These are phyloP conservation scores for Parapsyche elsis DNA, from an alignment of 1,140 invertebrate genomes.

Conservation along the genomic window DNA sequence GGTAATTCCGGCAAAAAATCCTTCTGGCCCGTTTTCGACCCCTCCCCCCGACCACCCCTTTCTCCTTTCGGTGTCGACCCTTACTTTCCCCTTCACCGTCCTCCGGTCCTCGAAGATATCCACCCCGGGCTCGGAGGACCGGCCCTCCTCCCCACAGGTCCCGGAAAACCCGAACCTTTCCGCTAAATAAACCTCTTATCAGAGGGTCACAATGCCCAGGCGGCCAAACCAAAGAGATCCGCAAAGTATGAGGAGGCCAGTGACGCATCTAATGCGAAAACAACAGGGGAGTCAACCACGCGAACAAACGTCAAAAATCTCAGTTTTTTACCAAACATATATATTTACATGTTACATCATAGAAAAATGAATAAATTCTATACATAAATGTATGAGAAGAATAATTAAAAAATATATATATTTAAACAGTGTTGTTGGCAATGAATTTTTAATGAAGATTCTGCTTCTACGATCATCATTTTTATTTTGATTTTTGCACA, in stretches of 20 bases:
- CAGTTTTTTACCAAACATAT: neutral
- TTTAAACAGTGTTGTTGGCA: no score
- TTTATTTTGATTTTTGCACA: no score
- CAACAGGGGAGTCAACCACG: constrained; percentile 13
- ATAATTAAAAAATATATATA: no score
- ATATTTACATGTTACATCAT: no score
- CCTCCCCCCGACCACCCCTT: neutral
- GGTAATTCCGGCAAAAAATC: constrained; percentile 52
- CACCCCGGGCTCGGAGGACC: neutral
- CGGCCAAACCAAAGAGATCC: constrained; percentile 53
- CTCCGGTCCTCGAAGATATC: neutral
- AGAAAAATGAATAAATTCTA: no score
- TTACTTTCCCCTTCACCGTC: neutral
- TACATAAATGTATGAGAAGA: no score
- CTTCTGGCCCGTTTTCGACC: neutral
- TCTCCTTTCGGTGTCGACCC: neutral
- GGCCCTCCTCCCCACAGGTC: constrained; percentile 34
- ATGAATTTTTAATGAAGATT: no score
- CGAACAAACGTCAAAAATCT: neutral
- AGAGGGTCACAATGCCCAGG: constrained; percentile 55
- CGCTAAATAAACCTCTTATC: constrained; percentile 57
- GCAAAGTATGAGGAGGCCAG: constrained; percentile 52
- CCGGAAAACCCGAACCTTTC: constrained; percentile 52
- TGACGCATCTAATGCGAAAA: constrained; percentile 44
- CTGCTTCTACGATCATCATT: no score